These are phyloP conservation scores for Nyctereutes procyonoides DNA, from an alignment of 2,113 vertebrate genomes.

Conservation along the genomic window DNA sequence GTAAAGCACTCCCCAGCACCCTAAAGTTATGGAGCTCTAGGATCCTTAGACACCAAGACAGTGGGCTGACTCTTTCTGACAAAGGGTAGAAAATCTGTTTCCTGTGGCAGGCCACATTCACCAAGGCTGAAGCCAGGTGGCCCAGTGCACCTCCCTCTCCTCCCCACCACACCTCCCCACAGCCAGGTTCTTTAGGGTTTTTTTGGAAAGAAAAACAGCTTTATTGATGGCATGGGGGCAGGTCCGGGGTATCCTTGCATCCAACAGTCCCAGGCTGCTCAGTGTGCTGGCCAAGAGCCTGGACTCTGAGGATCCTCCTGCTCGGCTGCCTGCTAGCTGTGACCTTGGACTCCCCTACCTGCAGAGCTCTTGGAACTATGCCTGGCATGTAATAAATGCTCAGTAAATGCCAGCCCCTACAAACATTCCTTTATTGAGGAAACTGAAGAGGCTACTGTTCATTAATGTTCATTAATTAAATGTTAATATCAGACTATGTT, in stretches of 20 bases:
- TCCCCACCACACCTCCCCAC: neutral
- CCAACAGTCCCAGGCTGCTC: neutral
- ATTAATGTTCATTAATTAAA: neutral
- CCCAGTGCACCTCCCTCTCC: neutral
- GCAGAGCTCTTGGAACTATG: neutral
- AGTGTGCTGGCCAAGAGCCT: neutral
- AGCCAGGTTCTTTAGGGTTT: constrained; percentile 1
- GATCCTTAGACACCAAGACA: neutral
- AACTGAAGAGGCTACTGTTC: neutral
- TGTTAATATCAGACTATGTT: neutral
- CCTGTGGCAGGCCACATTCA: neutral
- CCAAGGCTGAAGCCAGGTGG: neutral
- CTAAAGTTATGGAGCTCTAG: neutral
- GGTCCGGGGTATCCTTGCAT: neutral
- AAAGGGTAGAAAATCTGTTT: neutral
- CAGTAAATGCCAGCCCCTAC: neutral
- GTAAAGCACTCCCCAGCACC: neutral
- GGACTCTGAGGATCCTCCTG: neutral
- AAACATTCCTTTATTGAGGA: neutral
- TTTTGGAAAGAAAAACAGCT: neutral
- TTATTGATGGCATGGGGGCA: neutral
- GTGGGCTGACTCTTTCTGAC: neutral
- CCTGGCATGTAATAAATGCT: neutral
- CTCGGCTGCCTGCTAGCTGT: neutral
- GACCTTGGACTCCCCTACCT: neutral